Base-by-base conservation (phyloP, 2,888 invertebrate species). In the Argynnis bischoffii region DNA sequence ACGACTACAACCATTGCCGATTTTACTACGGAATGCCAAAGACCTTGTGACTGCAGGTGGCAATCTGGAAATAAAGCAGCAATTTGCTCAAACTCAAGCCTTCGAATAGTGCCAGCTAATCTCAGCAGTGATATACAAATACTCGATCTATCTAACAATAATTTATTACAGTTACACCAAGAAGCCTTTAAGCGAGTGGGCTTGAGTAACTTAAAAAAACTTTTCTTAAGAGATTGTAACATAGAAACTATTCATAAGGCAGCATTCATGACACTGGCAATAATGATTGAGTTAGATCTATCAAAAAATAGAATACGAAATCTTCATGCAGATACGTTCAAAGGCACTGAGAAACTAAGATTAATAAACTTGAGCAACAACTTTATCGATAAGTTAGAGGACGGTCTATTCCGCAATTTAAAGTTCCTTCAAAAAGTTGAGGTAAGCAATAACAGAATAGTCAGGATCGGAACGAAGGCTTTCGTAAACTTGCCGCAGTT, bases 21-120 rank as follows among this genome's bases (percentile, higher is more conserved):
- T 78, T 95, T 95, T 84, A 93, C 94, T 69, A 93, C 94, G 55
- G 93, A 94, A 84, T 96, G 96, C 89, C 94, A 95, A 72, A 88
- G 94, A 73, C 93, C 93, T 18, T 98, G 98, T 88, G 95, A 95
- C 81, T 98, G 98, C 85, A 95, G 96, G 79, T 98, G 98, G 98
- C 95, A 95, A 67, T 95, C 95, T 31, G 97, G 98, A 0, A 97
- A 96, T 85, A 97, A 96, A 85, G 95, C 95, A 2, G 98, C 97
- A 41, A 96, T 97, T 78, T 98, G 98, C 87, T 94, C 94, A 61
- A 94, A 94, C 71, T 94, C 94, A 56, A 94, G 94, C 50, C 93
- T 97, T 31, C 94, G 89, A 69, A 83, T 93, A 46, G 94, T 98
- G 61, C 98, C 98, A 1, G 92, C 89, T 2, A 94, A 95, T 72